Evolutionary conservation across 1,140 invertebrate genomes (phyloP), one percentile per base, ranked within the genome.

Genomic region (Drosophila leontia): DNA sequence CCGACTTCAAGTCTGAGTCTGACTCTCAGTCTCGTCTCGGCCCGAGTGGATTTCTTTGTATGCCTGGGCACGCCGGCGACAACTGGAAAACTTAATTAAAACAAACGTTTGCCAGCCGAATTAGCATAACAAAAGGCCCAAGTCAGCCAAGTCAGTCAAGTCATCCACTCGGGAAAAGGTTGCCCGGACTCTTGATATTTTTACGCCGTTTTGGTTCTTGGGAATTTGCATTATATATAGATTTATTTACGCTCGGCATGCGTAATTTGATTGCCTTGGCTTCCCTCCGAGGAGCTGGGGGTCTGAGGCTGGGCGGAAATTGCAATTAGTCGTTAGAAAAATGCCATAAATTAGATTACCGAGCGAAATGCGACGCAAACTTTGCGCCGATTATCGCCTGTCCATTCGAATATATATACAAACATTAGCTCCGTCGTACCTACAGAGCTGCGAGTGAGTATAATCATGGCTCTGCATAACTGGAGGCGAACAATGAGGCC

Each of bases 311-410:
- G 68, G 59, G 51, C 78, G 85, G 85, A 88, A 88, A 88, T 76
- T 72, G 75, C 85, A 88, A 88, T 88, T 88, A 88, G 78, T 82
- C 77, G 81, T 74, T 87, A 78, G 85, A 78, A 84, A 88, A 85
- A 82, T 79, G 78, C 78, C 81, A 90, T 88, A 90, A 88, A 90
- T 88, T 90, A 82, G 81, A 88, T 88, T 90, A 85, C 41, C 78
- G 53, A 70, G 77, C 64, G 51, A 86, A 71, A 65, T 79, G 63
- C 76, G 79, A 62, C 48, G 68, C 62, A 78, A 83, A 64, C 80
- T 86, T 81, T 65, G 63, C 45, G 59, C 29, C 75, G 78, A 81
- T 90, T 85, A 90, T 79, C 80, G 69, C 81, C 62, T 37, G 55
- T 17, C 35, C 67, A 41, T 58, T 15, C 42, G 19, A 57, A 57